phyloP scores from a whole-genome alignment of 2,888 invertebrate species.

The Ochropleura plecta region DNA sequence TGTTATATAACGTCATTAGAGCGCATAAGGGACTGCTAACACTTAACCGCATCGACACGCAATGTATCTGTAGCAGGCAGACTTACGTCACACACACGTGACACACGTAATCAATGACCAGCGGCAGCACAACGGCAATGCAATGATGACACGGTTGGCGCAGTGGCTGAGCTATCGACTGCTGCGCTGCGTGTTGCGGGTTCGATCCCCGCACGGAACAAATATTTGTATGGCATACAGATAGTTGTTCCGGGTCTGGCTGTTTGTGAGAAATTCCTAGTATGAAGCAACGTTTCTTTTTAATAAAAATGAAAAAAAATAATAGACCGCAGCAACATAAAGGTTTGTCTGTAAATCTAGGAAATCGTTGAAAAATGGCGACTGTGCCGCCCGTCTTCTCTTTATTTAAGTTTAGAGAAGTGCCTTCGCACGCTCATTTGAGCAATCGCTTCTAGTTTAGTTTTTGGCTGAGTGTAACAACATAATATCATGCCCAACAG shows the following conservation, averaged over 20 bases:
- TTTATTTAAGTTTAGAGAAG: background rate
- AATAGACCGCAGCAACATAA: background rate
- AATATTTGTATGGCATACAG: no score
- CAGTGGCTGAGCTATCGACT: no score
- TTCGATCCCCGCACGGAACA: no score
- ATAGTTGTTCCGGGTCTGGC: no score
- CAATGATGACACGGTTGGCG: background rate
- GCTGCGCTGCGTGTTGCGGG: no score
- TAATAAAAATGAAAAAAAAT: no score
- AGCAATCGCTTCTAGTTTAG: background rate
- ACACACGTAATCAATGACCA: no score
- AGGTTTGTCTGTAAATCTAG: background rate
- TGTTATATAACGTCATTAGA: conserved; percentile 42
- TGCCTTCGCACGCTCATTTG: background rate
- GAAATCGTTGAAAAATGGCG: background rate
- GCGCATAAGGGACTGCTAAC: background rate
- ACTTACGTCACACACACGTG: background rate
- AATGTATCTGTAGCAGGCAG: background rate
- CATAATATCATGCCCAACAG: background rate
- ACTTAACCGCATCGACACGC: background rate
- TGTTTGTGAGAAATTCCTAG: no score
- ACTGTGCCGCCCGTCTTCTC: background rate
- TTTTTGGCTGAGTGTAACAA: background rate
- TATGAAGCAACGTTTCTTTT: no score
- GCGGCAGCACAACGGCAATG: background rate